Conservation (phyloP, 2,797 vertebrate species). For the Melanotaenia nigrans region DNA sequence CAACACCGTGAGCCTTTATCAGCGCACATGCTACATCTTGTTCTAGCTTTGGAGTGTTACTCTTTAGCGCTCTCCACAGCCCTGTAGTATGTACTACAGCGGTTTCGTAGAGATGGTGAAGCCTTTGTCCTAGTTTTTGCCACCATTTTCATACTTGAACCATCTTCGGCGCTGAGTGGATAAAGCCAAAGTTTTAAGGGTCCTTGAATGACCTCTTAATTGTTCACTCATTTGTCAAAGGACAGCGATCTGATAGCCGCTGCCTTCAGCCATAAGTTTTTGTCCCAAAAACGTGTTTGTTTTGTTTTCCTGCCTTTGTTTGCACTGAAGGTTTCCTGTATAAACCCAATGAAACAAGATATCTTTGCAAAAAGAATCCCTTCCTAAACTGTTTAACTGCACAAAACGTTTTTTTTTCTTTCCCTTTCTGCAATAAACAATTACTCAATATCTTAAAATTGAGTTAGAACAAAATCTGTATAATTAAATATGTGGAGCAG, state of each 20-base stretch:
- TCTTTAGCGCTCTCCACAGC: too few species aligned
- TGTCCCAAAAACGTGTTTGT: slow-evolving; percentile 67
- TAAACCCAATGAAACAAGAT: slow-evolving; percentile 64
- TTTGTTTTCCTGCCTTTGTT: slow-evolving; percentile 81
- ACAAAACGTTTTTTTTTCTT: slow-evolving; percentile 1
- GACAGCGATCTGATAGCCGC: slow-evolving; percentile 57
- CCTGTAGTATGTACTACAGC: too few species aligned
- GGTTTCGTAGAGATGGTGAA: too few species aligned
- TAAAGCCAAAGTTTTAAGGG: slow-evolving; percentile 46
- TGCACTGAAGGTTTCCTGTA: slow-evolving; percentile 75
- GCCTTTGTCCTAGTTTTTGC: too few species aligned
- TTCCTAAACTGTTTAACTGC: slow-evolving; percentile 35
- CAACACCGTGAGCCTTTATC: too few species aligned
- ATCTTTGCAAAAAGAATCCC: slow-evolving; percentile 31
- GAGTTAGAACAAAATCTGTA: slow-evolving; percentile 1
- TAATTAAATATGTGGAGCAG: slow-evolving; percentile 5
- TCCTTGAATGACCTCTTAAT: slow-evolving; percentile 46
- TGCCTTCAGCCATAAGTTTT: slow-evolving; percentile 43
- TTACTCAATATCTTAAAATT: slow-evolving; percentile 27
- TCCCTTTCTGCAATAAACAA: slow-evolving; percentile 19
- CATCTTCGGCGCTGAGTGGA: too few species aligned
- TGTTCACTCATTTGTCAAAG: slow-evolving; percentile 61
- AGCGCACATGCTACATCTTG: too few species aligned
- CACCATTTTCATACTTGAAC: too few species aligned
- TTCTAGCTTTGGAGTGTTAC: too few species aligned